These are phyloP conservation scores for Boulengeromyrus knoepffleri DNA, from an alignment of 2,113 vertebrate species.

Conservation along the genomic window DNA sequence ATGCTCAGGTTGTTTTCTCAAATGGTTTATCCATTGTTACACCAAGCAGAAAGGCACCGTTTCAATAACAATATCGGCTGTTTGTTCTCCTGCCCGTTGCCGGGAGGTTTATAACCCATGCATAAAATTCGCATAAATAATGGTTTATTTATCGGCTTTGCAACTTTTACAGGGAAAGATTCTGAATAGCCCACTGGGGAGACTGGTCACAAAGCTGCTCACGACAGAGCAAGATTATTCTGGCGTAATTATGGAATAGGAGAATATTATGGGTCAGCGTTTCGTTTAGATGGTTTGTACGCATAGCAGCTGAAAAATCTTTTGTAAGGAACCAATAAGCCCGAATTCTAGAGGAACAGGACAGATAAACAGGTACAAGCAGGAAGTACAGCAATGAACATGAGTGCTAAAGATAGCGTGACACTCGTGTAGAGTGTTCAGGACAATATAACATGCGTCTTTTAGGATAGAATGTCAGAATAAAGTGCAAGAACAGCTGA, in stretches of 20 bases:
- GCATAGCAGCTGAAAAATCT: not conserved
- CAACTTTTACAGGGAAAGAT: not conserved
- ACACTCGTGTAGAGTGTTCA: not conserved
- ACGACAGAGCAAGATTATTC: not conserved
- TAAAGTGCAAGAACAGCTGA: not conserved
- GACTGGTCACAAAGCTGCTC: not conserved
- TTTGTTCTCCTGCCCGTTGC: not conserved
- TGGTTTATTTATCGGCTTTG: not conserved
- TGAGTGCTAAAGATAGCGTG: not conserved
- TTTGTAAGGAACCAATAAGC: not conserved
- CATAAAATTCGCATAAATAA: not conserved
- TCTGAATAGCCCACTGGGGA: not conserved
- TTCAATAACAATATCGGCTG: not conserved
- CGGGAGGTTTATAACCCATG: not conserved
- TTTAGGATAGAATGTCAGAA: not conserved
- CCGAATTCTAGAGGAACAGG: not conserved
- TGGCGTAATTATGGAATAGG: not conserved
- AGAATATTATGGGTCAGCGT: not conserved
- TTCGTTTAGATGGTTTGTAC: not conserved
- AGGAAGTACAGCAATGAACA: not conserved
- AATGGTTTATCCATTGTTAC: constrained; percentile 6
- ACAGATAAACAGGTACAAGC: not conserved
- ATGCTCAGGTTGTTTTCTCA: not conserved
- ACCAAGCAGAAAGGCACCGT: not conserved
- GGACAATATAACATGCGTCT: not conserved